Evolutionary conservation across 2,113 vertebrate genomes (phyloP), one percentile per base, ranked within the genome.

Genomic region (Dascyllus trimaculatus): DNA sequence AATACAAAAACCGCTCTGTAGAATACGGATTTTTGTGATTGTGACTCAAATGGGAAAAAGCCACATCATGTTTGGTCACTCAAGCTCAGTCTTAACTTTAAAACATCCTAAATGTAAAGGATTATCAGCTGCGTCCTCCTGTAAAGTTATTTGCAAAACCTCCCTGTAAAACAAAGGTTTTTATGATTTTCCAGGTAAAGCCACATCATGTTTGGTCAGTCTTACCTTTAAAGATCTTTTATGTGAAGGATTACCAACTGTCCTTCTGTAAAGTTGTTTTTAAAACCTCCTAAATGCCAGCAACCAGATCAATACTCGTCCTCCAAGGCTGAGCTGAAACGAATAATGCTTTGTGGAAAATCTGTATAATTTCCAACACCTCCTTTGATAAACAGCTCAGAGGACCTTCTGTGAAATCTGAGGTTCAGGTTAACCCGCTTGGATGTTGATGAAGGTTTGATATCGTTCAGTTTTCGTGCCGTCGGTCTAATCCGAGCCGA

Each of bases 401-500:
- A 40, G 46, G 18, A 51, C 24, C 45, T 48, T 0, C 3, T 14
- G 4, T 15, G 49, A 13, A 74, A 46, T 56, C 67, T 64, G 15
- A 15, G 18, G 17, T 19, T 21, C 38, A 40, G 17, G 65, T 48
- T 69, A n/a, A 60, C 40, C 45, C 59, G 24, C 62, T 75, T 38
- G 13, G 54, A 57, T 19, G 4, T 71, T 66, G 48, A 69, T 58
- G n/a, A 25, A 15, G 43, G 38, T 74, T 62, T 66, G 18, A 29
- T 38, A 46, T 21, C 54, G 18, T 17, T 71, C 3, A 22, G 40
- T 72, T 59, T 74, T 45, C 32, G 45, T 63, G 78, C 60, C 21
- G 0, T 17, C 18, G 48, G 74, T 76, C 26, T 83, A 84, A 84
- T 87, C 70, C 53, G 53, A 51, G 22, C 81, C 29, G 35, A 43